Base-by-base conservation (phyloP, 2,888 invertebrate species). In the Nowickia ferox region DNA sequence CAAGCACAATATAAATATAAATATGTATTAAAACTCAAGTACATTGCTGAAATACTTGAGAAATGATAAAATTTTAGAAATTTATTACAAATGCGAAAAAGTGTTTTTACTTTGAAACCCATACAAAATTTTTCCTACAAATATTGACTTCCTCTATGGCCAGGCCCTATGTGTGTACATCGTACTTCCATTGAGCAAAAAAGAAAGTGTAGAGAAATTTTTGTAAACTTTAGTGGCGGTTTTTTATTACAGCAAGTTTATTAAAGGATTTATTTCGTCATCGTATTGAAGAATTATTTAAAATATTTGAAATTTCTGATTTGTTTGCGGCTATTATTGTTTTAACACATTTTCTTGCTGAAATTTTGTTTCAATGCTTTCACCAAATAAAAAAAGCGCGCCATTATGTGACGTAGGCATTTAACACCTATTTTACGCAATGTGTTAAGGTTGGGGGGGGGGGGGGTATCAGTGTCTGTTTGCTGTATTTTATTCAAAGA, bases 171-270 rank as follows among this genome's bases (percentile, higher is more conserved):
- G 76, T 86, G 83, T 86, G 66, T 82, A 83, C 83, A 68, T 61
- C 66, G 59, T 81, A 53, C 63, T 69, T 63, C 59, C 66, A 17
- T 55, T 68, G 66, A 80, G 86, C 76, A 55, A 85, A 91, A 72
- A 91, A 90, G 90, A 91, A 91, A 91, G 91, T 91, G 91, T 91
- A 91, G 91, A 91, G 91, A 91, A 91, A 91, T 91, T 91, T 91
- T 91, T 88, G 63, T 74, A 68, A 53, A 63, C 51, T 75, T 74
- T 77, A 76, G 79, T 87, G 87, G 84, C 84, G 76, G 82, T 30
- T 84, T 84, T 81, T 82, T 42, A 61, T 63, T 55, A 57, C 13
- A 65, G 30, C 22, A 66, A 46, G 42, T 51, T 51, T 53, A n/a
- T n/a, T n/a, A n/a, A 68, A 80, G 72, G 61, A 72, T 59, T 68